Conservation (phyloP, 2,113 vertebrate genomes). For the Glareola pratincola region DNA sequence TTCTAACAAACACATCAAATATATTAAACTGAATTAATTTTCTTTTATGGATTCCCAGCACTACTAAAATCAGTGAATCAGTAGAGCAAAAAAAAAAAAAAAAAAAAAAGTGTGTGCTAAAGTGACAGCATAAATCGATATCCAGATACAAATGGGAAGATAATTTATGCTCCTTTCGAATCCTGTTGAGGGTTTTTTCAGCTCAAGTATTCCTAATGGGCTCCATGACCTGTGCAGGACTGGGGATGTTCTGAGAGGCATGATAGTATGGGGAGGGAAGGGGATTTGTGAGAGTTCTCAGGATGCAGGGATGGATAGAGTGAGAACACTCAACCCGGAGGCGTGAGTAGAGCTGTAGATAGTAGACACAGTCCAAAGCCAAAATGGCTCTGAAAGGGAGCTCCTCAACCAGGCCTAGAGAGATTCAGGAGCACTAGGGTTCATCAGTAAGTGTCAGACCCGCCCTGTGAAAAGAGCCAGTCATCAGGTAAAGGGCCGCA, state of each 20-base stretch:
- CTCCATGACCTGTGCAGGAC: background rate
- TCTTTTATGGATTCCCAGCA: background rate
- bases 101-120: background rate
- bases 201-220: background rate
- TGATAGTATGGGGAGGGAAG: background rate
- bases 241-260: background rate
- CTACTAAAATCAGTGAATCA: background rate
- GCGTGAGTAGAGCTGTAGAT: background rate
- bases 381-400: background rate
- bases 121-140: background rate
- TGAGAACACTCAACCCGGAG: background rate
- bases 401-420: background rate
- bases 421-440: background rate
- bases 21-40: background rate
- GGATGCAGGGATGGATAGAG: background rate
- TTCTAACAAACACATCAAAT: background rate
- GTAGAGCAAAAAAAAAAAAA: rapidly evolving
- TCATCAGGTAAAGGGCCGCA: background rate
- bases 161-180: background rate
- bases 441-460: background rate
- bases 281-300: background rate
- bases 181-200: background rate
- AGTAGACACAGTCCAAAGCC: background rate
- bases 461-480: background rate
- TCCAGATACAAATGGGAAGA: background rate